Conservation (phyloP, 2,113 vertebrate genomes). For the Nansenia antarctica region DNA sequence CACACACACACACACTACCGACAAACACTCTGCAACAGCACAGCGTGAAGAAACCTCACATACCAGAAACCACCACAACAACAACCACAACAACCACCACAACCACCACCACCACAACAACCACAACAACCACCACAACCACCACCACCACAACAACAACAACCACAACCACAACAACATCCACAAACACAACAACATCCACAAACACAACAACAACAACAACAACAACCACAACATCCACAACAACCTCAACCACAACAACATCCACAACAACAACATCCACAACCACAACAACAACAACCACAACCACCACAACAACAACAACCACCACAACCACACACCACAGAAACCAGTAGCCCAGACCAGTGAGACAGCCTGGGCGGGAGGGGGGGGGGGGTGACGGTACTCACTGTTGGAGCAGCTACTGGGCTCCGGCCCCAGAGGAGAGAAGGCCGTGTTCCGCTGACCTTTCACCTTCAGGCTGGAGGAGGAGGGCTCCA, state of each 20-base stretch:
- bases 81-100: not conserved
- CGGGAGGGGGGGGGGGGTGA: not conserved
- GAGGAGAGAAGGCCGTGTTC: constrained; percentile 86
- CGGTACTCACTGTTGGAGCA: constrained; percentile 93
- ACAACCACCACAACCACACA: too few species aligned
- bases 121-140: not conserved
- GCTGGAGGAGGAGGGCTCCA: constrained; percentile 79
- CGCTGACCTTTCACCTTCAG: constrained; percentile 86
- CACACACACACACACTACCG: not conserved
- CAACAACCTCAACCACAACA: too few species aligned
- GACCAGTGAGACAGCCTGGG: not conserved
- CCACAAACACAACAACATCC: not conserved
- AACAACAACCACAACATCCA: too few species aligned
- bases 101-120: not conserved
- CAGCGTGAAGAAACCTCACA: too few species aligned
- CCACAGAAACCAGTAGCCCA: too few species aligned
- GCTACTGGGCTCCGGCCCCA: constrained; percentile 94
- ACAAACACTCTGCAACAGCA: not conserved
- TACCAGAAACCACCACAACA: not conserved
- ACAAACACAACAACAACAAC: not conserved
- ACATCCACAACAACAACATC: not conserved
- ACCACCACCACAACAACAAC: not conserved
- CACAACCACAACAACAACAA: not conserved
- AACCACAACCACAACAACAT: not conserved
- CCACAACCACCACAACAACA: not conserved